Evolutionary conservation across 2,113 vertebrate genomes (phyloP).

Genomic region (Thinocorus orbignyianus): DNA sequence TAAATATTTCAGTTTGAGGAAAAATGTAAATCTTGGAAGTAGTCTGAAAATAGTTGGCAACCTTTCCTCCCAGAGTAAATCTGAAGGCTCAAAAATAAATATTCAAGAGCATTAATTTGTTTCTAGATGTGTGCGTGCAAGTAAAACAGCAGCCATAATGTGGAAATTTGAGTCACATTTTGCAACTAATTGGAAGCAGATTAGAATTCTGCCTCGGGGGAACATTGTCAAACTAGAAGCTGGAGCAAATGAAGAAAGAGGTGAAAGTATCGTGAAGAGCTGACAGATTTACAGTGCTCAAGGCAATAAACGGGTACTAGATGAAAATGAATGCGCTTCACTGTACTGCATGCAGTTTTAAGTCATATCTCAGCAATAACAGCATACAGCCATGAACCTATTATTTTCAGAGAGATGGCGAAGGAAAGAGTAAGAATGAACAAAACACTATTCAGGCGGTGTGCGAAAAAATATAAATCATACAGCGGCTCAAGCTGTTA

Average conservation of each 20-base stretch:
- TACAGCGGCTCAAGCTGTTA: neutral
- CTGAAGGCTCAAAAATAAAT: conserved; percentile 74
- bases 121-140: conserved; percentile 79
- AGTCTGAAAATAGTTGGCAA: conserved; percentile 61
- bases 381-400: conserved; percentile 67
- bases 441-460: neutral
- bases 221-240: conserved; percentile 85
- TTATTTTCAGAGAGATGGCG: conserved; percentile 56
- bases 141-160: conserved; percentile 82
- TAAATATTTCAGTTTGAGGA: neutral
- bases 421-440: conserved; percentile 29
- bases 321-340: conserved; percentile 76
- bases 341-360: conserved; percentile 65
- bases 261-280: conserved; percentile 80
- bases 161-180: conserved; percentile 87
- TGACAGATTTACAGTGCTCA: conserved; percentile 86
- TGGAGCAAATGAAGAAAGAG: conserved; percentile 84
- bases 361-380: conserved; percentile 68
- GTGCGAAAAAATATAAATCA: conserved; percentile 7
- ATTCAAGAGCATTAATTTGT: conserved; percentile 82
- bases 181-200: conserved; percentile 88
- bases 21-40: conserved; percentile 39
- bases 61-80: conserved; percentile 58
- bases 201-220: conserved; percentile 85
- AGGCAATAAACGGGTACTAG: conserved; percentile 79